Conservation (phyloP, 2,113 vertebrate genomes). For the Tupaia chinensis region DNA sequence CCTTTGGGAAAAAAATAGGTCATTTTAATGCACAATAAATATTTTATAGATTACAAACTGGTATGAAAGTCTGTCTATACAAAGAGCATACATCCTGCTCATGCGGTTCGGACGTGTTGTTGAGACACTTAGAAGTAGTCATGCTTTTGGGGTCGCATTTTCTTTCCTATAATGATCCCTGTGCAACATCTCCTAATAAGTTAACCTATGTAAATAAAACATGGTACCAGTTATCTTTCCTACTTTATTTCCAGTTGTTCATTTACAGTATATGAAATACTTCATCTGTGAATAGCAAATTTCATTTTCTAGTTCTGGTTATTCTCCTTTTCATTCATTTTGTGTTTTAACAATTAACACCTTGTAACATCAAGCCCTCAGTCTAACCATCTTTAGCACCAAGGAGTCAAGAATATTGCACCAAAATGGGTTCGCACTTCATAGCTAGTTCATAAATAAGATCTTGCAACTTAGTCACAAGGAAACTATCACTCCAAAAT, state of each 20-base stretch:
- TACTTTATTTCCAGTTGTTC: constrained; percentile 18
- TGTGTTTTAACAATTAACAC: constrained; percentile 56
- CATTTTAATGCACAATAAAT: constrained; percentile 77
- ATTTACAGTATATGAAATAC: constrained; percentile 46
- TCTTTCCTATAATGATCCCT: constrained; percentile 62
- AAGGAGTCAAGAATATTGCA: constrained; percentile 78
- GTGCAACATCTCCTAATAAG: constrained; percentile 36
- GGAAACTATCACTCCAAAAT: constrained; percentile 72
- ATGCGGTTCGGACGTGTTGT: constrained; percentile 69
- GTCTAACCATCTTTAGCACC: constrained; percentile 74
- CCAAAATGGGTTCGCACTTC: constrained; percentile 64
- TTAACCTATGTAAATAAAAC: constrained; percentile 43
- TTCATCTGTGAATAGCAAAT: constrained; percentile 70
- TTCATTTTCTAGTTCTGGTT: constrained; percentile 29
- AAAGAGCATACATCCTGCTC: constrained; percentile 71
- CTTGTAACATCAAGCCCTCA: constrained; percentile 70
- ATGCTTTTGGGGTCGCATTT: constrained; percentile 71
- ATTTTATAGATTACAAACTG: constrained; percentile 77
- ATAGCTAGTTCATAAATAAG: constrained; percentile 77
- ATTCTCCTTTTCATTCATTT: constrained; percentile 50
- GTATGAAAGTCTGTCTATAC: constrained; percentile 61
- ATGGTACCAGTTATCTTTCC: constrained; percentile 49
- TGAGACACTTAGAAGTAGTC: constrained; percentile 64
- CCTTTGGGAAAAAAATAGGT: constrained; percentile 17
- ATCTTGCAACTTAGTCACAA: constrained; percentile 71